Evolutionary conservation across 2,888 invertebrate species (phyloP), one percentile per base, ranked within the genome.

Genomic region (Orthonevra nobilis): DNA sequence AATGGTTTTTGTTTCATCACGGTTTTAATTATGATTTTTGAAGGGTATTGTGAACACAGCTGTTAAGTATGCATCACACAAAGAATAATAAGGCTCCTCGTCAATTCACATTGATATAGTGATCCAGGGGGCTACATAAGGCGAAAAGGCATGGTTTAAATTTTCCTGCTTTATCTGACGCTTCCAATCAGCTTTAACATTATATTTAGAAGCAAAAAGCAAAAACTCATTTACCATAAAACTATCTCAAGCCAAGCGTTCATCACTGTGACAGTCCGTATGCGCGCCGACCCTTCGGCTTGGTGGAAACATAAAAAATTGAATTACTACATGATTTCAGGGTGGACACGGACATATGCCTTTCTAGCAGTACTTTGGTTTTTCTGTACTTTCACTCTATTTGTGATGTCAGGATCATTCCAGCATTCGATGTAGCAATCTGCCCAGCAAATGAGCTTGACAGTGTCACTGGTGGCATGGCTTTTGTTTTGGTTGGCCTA

Each of bases 301-400:
- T 68, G 38, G 48, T 60, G 48, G 14, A 48, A 40, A 58, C 32
- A 50, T 69, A 38, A 42, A 48, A 50, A 69, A 69, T 50, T 60
- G 58, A 69, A 69, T 69, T 50, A 69, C 58, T 38, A 28, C 58
- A 50, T 60, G 48, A 58, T 48, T 68, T 40, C 10, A 23, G 48
- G 15, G 7, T 17, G 38, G 40, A 40, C 40, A 26, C 32, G 32
- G 4, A 10, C 32, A 4, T 28, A 17, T 38, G 38, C 17, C 20
- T 15, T 14, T 38, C 58, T 10, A n/a, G 12, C 34, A 23, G 42
- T 42, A 34, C 5, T 12, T 28, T 52, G 34, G 32, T 50, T 46
- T 50, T 50, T 46, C 23, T 3, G 23, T 4, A 38, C 15, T 40
- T 30, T 15, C 50, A 63, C 40, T 50, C 52, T 63, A 50, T 52